phyloP scores from a whole-genome alignment of 2,888 invertebrate genomes.

The Gnatocerus cornutus region DNA sequence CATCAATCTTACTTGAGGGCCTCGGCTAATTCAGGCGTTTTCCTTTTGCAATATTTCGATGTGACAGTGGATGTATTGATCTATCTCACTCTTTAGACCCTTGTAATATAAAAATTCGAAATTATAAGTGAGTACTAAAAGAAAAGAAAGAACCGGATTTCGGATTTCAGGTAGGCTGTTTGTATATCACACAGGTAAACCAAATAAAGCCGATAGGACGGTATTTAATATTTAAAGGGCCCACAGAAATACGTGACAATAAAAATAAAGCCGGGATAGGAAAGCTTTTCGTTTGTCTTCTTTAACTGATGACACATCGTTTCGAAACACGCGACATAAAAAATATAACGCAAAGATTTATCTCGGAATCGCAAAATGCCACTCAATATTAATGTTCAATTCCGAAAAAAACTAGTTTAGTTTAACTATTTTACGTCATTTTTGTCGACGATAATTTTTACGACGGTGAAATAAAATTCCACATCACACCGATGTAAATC shows the following conservation, averaged over 20 bases:
- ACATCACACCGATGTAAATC: not conserved
- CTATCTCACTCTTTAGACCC: too few species aligned
- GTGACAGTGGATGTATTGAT: conserved; percentile 21
- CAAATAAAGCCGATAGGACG: not conserved
- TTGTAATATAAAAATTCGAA: too few species aligned
- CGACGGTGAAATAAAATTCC: too few species aligned
- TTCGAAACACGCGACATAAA: not conserved
- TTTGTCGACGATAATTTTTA: too few species aligned
- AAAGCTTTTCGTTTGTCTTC: not conserved
- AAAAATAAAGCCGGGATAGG: not conserved
- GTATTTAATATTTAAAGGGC: conserved; percentile 4
- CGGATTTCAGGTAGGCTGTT: not conserved
- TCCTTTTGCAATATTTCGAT: conserved; percentile 27
- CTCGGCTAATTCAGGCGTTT: conserved; percentile 25
- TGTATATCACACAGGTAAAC: not conserved
- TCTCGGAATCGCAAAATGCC: too few species aligned
- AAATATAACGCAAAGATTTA: not conserved
- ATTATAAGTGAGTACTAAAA: too few species aligned
- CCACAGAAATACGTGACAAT: conserved; percentile 1
- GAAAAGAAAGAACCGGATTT: not conserved
- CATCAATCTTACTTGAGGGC: conserved; percentile 42
- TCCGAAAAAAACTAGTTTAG: too few species aligned
- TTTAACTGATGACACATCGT: conserved; percentile 2
- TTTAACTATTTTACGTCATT: too few species aligned
- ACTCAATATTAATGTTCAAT: too few species aligned